Evolutionary conservation across 1,140 invertebrate species (phyloP).

Genomic region (Ditylenchus dipsaci): DNA sequence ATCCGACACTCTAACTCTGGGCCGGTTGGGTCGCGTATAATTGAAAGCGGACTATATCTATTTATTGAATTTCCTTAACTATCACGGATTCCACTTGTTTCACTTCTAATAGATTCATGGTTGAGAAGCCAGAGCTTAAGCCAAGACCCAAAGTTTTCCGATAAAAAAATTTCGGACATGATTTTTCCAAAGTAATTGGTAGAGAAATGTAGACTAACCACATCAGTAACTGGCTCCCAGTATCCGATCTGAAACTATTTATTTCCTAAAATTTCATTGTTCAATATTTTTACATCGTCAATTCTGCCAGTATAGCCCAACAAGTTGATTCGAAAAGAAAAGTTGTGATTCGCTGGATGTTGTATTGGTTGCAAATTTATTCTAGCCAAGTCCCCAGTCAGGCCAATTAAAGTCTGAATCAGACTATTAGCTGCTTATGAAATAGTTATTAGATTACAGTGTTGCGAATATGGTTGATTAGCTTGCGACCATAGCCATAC

Average conservation of each 20-base stretch:
- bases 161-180: too few relatives aligned
- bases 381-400: slow-evolving; percentile 49
- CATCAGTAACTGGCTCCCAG: slow-evolving; percentile 51
- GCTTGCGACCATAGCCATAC: slow-evolving; percentile 47
- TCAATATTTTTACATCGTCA: slow-evolving; percentile 43
- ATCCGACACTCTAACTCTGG: too few relatives aligned
- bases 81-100: too few relatives aligned
- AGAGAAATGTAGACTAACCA: not conserved
- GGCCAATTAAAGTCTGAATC: slow-evolving; percentile 39
- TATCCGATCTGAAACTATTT: slow-evolving; percentile 47
- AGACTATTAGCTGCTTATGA: not conserved
- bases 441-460: slow-evolving; percentile 22
- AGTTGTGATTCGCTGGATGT: slow-evolving; percentile 32
- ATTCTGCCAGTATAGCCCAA: slow-evolving; percentile 51
- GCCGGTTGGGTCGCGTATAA: too few relatives aligned
- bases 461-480: slow-evolving; percentile 43
- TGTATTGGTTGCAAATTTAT: slow-evolving; percentile 8
- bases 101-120: too few relatives aligned
- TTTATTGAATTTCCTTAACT: too few relatives aligned
- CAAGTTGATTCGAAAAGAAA: slow-evolving; percentile 55
- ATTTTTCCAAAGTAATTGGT: too few relatives aligned
- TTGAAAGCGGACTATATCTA: too few relatives aligned
- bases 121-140: too few relatives aligned
- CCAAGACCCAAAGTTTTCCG: too few relatives aligned
- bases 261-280: not conserved